Conservation (phyloP, 2,888 invertebrate species). For the Lepidochrysops patricia region DNA sequence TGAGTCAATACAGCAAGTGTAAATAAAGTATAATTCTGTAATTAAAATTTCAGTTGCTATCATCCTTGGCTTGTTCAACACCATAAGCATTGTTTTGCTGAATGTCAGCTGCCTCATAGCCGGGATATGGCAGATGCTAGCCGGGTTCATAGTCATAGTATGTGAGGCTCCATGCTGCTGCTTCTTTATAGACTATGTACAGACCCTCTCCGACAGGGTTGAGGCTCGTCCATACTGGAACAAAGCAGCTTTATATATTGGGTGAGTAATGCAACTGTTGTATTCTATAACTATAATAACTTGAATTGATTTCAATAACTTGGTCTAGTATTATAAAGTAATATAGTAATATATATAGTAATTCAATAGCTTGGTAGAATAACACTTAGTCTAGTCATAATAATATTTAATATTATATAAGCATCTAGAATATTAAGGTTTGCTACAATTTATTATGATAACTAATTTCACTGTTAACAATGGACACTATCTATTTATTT, state of each 20-base stretch:
- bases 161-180: slow-evolving; percentile 98
- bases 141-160: slow-evolving; percentile 90
- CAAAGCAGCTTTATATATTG: slow-evolving; percentile 87
- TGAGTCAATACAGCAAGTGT: not conserved
- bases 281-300: not conserved
- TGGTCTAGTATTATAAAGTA: too few species aligned
- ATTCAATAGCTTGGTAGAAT: too few species aligned
- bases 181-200: slow-evolving; percentile 95
- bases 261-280: slow-evolving; percentile 75
- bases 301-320: too few species aligned
- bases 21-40: not conserved
- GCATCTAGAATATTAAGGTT: not conserved
- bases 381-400: too few species aligned
- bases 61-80: slow-evolving; percentile 85
- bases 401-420: too few species aligned
- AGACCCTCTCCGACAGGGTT: slow-evolving; percentile 86
- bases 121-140: slow-evolving; percentile 90
- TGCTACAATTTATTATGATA: not conserved
- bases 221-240: slow-evolving; percentile 92
- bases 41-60: slow-evolving; percentile 83
- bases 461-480: too few species aligned
- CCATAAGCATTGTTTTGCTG: slow-evolving; percentile 77
- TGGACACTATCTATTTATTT: too few species aligned
- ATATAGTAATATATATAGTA: too few species aligned
- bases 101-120: slow-evolving; percentile 80